A percentile compares a stretch with the other conserved stretches of the same genome.
Evolutionary conservation across 1,140 invertebrate genomes (phyloP).

Genomic region (Sycophila sp.): DNA sequence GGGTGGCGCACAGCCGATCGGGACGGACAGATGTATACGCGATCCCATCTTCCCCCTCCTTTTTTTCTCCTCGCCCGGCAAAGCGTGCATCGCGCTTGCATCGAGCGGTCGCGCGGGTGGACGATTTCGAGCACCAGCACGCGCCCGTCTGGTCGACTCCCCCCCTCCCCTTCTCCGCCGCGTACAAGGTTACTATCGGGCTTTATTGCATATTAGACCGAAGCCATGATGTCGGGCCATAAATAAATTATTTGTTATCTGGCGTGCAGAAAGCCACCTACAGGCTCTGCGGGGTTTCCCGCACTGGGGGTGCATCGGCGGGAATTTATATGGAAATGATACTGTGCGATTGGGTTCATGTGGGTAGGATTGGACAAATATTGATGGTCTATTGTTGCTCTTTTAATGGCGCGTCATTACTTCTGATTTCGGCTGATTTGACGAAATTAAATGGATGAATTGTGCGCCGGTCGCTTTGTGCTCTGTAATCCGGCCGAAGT

Average conservation of each 20-base stretch:
- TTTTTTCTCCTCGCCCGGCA: not conserved
- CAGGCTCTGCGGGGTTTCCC: not conserved
- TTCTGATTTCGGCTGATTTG: conserved; percentile 24
- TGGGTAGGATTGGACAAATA: conserved; percentile 15
- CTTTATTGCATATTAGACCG: conserved; percentile 25
- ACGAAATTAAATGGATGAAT: conserved; percentile 13
- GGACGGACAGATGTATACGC: conserved; percentile 25
- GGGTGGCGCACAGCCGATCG: not conserved
- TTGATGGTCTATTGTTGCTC: conserved; percentile 30
- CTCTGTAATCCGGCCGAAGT: too few relatives aligned
- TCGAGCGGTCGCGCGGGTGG: not conserved
- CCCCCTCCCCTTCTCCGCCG: not conserved
- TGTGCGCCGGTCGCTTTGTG: not conserved
- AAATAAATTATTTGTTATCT: conserved; percentile 39
- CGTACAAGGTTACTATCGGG: not conserved
- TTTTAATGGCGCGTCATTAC: conserved; percentile 9
- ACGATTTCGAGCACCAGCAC: too few relatives aligned
- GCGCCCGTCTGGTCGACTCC: too few relatives aligned
- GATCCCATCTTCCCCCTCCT: not conserved
- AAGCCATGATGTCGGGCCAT: conserved; percentile 16
- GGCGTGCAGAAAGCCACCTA: conserved; percentile 4
- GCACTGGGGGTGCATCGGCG: not conserved
- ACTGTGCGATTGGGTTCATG: conserved; percentile 13
- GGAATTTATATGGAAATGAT: conserved; percentile 36
- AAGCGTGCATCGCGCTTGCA: not conserved